A percentile compares a stretch with the other conserved stretches of the same genome.
phyloP scores from a whole-genome alignment of 2,888 invertebrate genomes.

The Ichneumoninae sp. region DNA sequence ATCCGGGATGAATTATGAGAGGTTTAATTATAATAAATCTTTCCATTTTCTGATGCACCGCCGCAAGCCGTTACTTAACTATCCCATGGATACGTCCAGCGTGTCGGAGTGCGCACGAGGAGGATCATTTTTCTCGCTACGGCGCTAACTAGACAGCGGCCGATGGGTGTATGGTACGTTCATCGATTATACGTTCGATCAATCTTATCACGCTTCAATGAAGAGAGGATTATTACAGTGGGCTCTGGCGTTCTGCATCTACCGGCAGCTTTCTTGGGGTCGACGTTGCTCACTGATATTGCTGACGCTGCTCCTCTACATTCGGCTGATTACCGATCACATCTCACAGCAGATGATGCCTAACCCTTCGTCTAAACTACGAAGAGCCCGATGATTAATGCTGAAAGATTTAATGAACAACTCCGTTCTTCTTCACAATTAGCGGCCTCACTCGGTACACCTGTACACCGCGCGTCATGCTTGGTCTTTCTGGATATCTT shows the following conservation, averaged over 20 bases:
- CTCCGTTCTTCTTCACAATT: background rate
- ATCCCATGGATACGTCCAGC: background rate
- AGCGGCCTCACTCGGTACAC: background rate
- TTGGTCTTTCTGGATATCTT: background rate
- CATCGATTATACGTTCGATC: constrained; percentile 26
- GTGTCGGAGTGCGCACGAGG: background rate
- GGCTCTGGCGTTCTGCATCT: background rate
- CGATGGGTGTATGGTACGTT: background rate
- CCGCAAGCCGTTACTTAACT: background rate
- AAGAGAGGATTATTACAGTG: background rate
- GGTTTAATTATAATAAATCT: constrained; percentile 41
- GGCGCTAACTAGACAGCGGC: constrained; percentile 9
- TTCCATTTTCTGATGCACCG: background rate
- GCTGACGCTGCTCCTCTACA: background rate
- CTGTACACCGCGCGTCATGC: background rate
- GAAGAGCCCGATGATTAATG: background rate
- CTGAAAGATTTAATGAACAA: constrained; percentile 17
- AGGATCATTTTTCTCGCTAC: background rate
- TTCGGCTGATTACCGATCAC: constrained; percentile 5
- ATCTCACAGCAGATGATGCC: background rate
- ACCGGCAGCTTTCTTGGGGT: background rate
- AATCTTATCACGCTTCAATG: constrained; percentile 22
- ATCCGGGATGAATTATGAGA: constrained; percentile 51
- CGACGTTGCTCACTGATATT: constrained; percentile 1
- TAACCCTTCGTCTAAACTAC: background rate